Conservation (phyloP, 2,797 vertebrate species). For the Lutjanus campechanus region DNA sequence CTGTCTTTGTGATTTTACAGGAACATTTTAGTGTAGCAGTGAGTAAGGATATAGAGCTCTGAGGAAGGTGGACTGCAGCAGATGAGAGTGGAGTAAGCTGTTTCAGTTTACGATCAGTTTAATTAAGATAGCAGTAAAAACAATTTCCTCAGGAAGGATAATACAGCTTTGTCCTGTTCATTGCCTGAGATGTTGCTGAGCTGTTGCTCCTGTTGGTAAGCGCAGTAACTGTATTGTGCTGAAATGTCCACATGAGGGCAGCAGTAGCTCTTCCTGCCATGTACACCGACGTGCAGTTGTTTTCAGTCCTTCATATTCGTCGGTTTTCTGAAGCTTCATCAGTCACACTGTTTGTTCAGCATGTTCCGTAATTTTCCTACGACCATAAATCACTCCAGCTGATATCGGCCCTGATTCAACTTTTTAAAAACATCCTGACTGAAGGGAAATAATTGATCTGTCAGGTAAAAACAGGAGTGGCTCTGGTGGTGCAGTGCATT, state of each 20-base stretch:
- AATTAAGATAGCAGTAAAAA: slow-evolving; percentile 46
- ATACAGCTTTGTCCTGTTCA: slow-evolving; percentile 22
- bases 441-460: slow-evolving; percentile 63
- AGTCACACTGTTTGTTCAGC: slow-evolving; percentile 51
- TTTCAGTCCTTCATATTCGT: slow-evolving; percentile 5
- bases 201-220: not conserved
- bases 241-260: slow-evolving; percentile 75
- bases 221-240: slow-evolving; percentile 20
- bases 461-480: slow-evolving; percentile 49
- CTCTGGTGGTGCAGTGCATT: slow-evolving; percentile 37
- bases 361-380: slow-evolving; percentile 41
- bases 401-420: slow-evolving; percentile 37
- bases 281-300: not conserved
- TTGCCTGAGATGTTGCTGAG: not conserved
- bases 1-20: not conserved
- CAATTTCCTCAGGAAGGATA: slow-evolving; percentile 15
- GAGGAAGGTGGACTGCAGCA: not conserved
- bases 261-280: slow-evolving; percentile 46
- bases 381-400: slow-evolving; percentile 29
- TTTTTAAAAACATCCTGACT: slow-evolving; percentile 42
- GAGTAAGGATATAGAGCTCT: not conserved
- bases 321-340: slow-evolving; percentile 36
- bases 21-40: slow-evolving; percentile 13
- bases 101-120: slow-evolving; percentile 43
- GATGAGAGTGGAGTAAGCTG: slow-evolving; percentile 1